A percentile compares a stretch with the other conserved stretches of the same genome.
Conservation (phyloP, 2,888 invertebrate genomes). For the Brenthis daphne region DNA sequence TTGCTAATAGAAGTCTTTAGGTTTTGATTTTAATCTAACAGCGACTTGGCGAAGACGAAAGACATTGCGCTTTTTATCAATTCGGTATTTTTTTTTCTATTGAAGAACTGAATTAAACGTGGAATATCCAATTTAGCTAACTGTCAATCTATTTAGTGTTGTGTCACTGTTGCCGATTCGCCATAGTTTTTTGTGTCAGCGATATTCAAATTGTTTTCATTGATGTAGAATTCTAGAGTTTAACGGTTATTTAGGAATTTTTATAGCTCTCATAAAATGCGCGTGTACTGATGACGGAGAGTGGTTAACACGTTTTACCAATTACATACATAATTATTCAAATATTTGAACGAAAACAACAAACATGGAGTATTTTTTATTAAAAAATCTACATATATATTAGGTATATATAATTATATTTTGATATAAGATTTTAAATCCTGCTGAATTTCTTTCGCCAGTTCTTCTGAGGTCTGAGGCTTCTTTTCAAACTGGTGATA, state of each 20-base stretch:
- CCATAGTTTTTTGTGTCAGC: constrained; percentile 29
- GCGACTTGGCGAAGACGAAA: constrained; percentile 28
- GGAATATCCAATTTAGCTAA: constrained; percentile 6
- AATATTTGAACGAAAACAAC: not conserved
- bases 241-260: constrained; percentile 32
- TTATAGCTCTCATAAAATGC: constrained; percentile 29
- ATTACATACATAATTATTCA: constrained; percentile 14
- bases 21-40: constrained; percentile 30
- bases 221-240: constrained; percentile 20
- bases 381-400: not conserved
- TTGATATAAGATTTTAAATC: constrained; percentile 1
- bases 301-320: constrained; percentile 2
- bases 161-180: constrained; percentile 28
- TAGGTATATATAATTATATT: not conserved
- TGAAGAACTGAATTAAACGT: not conserved
- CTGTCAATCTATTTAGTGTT: constrained; percentile 20
- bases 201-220: constrained; percentile 16
- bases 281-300: constrained; percentile 6
- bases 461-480: too few relatives aligned
- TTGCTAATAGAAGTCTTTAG: constrained; percentile 24
- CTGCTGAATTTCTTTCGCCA: too few relatives aligned
- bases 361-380: not conserved
- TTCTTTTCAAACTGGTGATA: too few relatives aligned
- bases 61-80: not conserved
- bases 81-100: constrained; percentile 3